phyloP scores from a whole-genome alignment of 2,113 vertebrate genomes.

The Steatornis caripensis region DNA sequence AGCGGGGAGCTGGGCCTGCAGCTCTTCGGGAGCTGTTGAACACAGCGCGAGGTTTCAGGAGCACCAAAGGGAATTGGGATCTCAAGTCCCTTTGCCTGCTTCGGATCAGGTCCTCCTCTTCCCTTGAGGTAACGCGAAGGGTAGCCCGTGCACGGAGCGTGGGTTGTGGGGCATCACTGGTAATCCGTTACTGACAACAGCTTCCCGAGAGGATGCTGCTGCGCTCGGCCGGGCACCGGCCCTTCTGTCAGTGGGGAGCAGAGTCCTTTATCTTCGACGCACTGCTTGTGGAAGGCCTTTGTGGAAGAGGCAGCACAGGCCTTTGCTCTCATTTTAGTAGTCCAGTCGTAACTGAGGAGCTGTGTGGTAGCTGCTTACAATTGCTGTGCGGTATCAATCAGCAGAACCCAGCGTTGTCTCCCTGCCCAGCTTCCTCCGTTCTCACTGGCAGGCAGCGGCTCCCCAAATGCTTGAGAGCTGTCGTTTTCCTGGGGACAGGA shows the following conservation, averaged over 20 bases:
- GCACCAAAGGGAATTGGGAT: neutral
- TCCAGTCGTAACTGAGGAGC: neutral
- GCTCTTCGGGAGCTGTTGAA: neutral
- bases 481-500: neutral
- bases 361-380: neutral
- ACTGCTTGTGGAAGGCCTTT: neutral
- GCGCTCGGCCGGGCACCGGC: neutral
- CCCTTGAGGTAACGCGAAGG: neutral
- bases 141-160: accelerated
- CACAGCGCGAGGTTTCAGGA: neutral
- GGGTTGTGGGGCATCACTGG: neutral
- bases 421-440: neutral
- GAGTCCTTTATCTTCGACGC: neutral
- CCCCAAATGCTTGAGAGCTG: neutral
- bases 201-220: neutral
- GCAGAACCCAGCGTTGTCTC: neutral
- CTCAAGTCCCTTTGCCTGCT: neutral
- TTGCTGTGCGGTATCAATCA: neutral
- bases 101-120: neutral
- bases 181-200: neutral
- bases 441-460: neutral
- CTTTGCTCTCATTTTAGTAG: neutral
- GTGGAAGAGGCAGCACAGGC: neutral
- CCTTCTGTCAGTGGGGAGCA: neutral
- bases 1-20: neutral